Evolutionary conservation across 2,113 vertebrate species (phyloP), one percentile per base, ranked within the genome.

Genomic region (Pontoporia blainvillei): DNA sequence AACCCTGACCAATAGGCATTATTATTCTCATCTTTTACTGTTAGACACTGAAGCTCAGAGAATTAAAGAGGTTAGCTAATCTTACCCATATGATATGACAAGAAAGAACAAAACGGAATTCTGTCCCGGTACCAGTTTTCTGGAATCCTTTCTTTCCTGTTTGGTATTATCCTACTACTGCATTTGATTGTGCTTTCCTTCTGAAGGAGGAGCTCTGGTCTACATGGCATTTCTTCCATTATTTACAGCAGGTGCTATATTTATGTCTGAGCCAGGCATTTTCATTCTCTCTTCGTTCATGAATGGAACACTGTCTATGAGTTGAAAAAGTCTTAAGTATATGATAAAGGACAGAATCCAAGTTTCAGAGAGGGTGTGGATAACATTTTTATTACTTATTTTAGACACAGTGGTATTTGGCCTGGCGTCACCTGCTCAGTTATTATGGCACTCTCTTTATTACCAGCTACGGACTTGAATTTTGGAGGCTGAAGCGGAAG

Each of bases 161-260:
- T 54, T 95, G 46, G n/a, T 90, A 25, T 91, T 39, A 86, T 88
- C 95, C 18, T 90, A 39, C 41, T 27, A 17, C 14, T 67, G 25
- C 84, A 66, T 92, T 88, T 49, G 20, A 66, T 78, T 5, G 21
- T 46, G 73, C 67, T 90, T 97, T 93, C 90, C 75, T 97, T 97
- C 41, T 94, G 17, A 94, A 61, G 62, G 67, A 87, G 59, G 1
- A 14, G 25, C 91, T 39, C 57, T 94, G 66, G n/a, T 93, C 39
- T 41, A 57, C 17, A n/a, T 94, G 86, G 66, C 96, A 89, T 90
- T 85, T 36, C 81, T 6, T 75, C n/a, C 76, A 86, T 73, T 52
- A 6, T 97, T 97, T 98, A 92, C 9, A 94, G 54, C 78, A 67
- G 85, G 13, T 61, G 14, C 41, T 93, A 6, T 95, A 36, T 96